These are phyloP conservation scores for Mastomys natalensis DNA, from an alignment of 2,113 vertebrate genomes.

Conservation along the genomic window DNA sequence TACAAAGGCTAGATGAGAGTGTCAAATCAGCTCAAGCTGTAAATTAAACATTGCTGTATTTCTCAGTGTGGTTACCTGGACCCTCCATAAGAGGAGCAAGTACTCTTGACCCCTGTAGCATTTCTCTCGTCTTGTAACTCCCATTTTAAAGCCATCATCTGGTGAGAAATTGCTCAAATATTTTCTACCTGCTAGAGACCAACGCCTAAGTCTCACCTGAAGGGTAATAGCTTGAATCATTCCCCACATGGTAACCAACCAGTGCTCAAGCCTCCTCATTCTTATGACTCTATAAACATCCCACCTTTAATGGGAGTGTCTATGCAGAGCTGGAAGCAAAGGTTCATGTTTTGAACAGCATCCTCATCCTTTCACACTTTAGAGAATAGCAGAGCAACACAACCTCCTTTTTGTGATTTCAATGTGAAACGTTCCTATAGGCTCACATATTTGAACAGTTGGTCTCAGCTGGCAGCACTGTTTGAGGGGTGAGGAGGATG, in stretches of 20 bases:
- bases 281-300: not conserved
- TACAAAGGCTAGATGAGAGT: not conserved
- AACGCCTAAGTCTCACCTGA: not conserved
- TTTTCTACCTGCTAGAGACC: not conserved
- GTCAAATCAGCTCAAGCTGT: not conserved
- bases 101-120: not conserved
- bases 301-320: not conserved
- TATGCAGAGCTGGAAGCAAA: not conserved
- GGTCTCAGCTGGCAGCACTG: not conserved
- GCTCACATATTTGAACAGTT: too few relatives aligned
- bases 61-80: too few relatives aligned
- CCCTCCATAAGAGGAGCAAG: not conserved
- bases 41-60: not conserved
- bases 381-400: not conserved
- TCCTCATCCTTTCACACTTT: not conserved
- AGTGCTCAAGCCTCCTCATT: not conserved
- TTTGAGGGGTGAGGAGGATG: not conserved
- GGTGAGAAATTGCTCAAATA: not conserved
- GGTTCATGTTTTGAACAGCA: not conserved
- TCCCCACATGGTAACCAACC: not conserved
- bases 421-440: not conserved
- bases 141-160: not conserved
- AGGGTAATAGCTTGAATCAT: not conserved
- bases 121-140: not conserved
- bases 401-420: not conserved